A percentile compares a stretch with the other conserved stretches of the same genome.
These are phyloP conservation scores for Rhamnusium bicolor DNA, from an alignment of 2,888 invertebrate genomes.

Conservation along the genomic window DNA sequence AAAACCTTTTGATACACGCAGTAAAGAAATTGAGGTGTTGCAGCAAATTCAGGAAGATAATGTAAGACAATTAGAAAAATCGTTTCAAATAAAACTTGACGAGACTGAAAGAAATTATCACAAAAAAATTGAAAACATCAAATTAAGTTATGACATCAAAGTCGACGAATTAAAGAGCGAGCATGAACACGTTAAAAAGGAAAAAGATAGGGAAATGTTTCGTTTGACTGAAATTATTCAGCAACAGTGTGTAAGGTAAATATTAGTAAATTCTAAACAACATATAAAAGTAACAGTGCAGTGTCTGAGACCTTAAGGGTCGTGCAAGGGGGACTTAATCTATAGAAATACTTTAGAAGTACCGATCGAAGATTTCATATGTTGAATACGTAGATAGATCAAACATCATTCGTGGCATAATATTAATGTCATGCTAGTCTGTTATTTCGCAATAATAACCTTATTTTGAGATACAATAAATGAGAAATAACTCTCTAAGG, in stretches of 20 bases:
- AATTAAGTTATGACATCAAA: slow-evolving; percentile 48
- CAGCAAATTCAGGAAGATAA: slow-evolving; percentile 44
- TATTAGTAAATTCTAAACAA: too few species aligned
- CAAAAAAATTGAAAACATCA: slow-evolving; percentile 48
- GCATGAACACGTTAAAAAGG: slow-evolving; percentile 46
- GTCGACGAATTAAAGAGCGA: slow-evolving; percentile 46
- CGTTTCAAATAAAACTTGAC: slow-evolving; percentile 38
- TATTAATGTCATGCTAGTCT: too few species aligned
- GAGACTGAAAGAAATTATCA: slow-evolving; percentile 46
- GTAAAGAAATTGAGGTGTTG: slow-evolving; percentile 46
- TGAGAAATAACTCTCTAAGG: too few species aligned
- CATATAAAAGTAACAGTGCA: too few species aligned
- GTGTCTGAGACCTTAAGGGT: too few species aligned
- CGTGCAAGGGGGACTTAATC: too few species aligned
- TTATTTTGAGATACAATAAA: too few species aligned
- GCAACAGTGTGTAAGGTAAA: slow-evolving; percentile 53
- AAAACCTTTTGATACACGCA: slow-evolving; percentile 30
- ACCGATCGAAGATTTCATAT: too few species aligned
- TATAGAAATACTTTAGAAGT: too few species aligned
- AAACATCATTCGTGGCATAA: too few species aligned
- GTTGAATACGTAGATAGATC: too few species aligned
- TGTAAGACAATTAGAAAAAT: slow-evolving; percentile 39
- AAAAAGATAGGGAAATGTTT: slow-evolving; percentile 56
- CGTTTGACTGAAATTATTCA: slow-evolving; percentile 58
- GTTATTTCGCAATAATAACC: too few species aligned